phyloP scores from a whole-genome alignment of 2,888 invertebrate genomes.

The Pollenia amentaria region DNA sequence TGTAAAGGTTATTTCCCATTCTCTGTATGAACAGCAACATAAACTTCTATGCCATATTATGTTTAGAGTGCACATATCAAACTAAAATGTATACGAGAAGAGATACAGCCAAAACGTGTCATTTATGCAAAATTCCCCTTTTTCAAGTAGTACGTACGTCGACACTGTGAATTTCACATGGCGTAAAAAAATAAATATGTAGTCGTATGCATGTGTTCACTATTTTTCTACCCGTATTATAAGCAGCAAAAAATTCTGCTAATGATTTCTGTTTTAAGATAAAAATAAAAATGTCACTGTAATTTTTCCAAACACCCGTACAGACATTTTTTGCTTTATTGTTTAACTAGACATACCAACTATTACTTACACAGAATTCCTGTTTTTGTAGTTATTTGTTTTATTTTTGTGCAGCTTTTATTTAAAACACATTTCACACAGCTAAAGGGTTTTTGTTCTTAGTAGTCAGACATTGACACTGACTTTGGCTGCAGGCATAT shows the following conservation, averaged over 20 bases:
- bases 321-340: background rate
- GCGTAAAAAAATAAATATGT: background rate
- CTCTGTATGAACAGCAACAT: background rate
- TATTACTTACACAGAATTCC: background rate
- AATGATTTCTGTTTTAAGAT: conserved; percentile 73
- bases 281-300: conserved; percentile 63
- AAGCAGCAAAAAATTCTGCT: conserved; percentile 57
- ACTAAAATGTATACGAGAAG: conserved; percentile 42
- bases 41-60: conserved; percentile 33
- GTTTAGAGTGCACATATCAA: conserved; percentile 33
- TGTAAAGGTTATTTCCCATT: no score
- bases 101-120: conserved; percentile 60
- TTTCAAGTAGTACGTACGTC: conserved; percentile 59
- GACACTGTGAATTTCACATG: background rate
- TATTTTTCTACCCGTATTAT: conserved; percentile 49
- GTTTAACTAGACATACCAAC: background rate
- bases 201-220: background rate
- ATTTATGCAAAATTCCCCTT: conserved; percentile 66
- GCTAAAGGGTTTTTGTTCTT: conserved; percentile 44
- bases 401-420: background rate
- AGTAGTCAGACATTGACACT: conserved; percentile 67
- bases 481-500: conserved; percentile 60
- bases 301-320: conserved; percentile 9
- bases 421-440: background rate
- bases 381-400: background rate